Conservation (phyloP, 2,797 vertebrate species). For the Botia almorhae region DNA sequence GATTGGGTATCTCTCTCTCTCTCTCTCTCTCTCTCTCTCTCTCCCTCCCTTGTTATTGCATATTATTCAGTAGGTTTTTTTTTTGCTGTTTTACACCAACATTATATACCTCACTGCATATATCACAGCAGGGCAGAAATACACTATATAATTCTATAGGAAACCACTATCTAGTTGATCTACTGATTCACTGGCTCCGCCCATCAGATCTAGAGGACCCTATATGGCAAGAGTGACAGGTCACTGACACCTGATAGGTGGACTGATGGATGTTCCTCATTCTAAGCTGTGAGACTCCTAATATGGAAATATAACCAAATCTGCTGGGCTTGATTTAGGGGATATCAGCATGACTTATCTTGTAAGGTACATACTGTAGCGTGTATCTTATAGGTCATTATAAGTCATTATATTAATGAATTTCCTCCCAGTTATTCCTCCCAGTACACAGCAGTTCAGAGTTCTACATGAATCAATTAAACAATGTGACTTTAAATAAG, state of each 20-base stretch:
- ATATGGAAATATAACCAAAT: constrained; percentile 49
- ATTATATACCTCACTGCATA: background rate
- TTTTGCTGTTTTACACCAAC: background rate
- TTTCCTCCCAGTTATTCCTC: too few relatives aligned
- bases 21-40: too few relatives aligned
- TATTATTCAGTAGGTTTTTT: constrained; percentile 23
- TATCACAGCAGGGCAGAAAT: background rate
- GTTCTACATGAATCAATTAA: background rate
- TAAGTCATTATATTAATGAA: too few relatives aligned
- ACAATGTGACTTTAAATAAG: background rate
- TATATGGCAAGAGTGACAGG: constrained; percentile 76
- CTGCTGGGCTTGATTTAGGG: background rate
- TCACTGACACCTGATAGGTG: constrained; percentile 27
- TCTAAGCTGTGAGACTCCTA: constrained; percentile 42
- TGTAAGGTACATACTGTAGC: too few relatives aligned
- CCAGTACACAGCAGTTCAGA: too few relatives aligned
- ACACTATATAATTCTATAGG: constrained; percentile 46
- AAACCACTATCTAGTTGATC: constrained; percentile 64
- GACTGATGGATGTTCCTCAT: constrained; percentile 55
- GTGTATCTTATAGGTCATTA: background rate
- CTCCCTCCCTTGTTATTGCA: background rate
- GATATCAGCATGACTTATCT: background rate
- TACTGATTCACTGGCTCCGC: constrained; percentile 42
- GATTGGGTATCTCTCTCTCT: background rate
- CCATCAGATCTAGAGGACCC: constrained; percentile 57